These are phyloP conservation scores for Goniozus legneri DNA, from an alignment of 1,140 invertebrate genomes.

Conservation along the genomic window DNA sequence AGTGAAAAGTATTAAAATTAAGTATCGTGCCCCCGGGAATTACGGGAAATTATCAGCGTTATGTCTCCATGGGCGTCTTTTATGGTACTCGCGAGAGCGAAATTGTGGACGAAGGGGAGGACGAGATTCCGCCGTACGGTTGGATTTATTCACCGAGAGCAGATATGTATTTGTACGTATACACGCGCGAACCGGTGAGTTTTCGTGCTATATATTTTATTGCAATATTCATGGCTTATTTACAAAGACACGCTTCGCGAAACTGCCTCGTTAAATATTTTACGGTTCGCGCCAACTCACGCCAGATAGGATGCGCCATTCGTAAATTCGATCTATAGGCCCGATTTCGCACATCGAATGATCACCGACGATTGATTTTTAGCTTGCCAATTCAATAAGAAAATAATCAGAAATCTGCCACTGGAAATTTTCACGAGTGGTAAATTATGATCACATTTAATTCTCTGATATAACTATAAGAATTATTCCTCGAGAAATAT, in stretches of 20 bases:
- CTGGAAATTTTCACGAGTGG: no score
- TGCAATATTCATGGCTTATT: conserved; percentile 50
- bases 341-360: background rate
- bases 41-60: conserved; percentile 37
- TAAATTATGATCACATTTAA: no score
- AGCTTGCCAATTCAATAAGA: no score
- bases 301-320: no score
- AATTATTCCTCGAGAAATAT: no score
- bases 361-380: no score
- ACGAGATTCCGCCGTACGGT: conserved; percentile 6
- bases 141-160: conserved; percentile 35
- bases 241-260: conserved; percentile 44
- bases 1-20: conserved; percentile 20
- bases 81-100: conserved; percentile 19
- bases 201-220: conserved; percentile 42
- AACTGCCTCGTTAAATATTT: conserved; percentile 52
- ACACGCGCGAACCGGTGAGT: conserved; percentile 5
- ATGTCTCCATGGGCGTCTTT: conserved; percentile 22
- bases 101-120: conserved; percentile 2
- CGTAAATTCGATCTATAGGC: no score
- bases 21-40: conserved; percentile 26
- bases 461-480: no score
- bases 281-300: conserved; percentile 28
- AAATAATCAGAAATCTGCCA: no score
- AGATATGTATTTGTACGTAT: no score